Conservation (phyloP, 2,888 invertebrate species). For the Acrobasis suavella region DNA sequence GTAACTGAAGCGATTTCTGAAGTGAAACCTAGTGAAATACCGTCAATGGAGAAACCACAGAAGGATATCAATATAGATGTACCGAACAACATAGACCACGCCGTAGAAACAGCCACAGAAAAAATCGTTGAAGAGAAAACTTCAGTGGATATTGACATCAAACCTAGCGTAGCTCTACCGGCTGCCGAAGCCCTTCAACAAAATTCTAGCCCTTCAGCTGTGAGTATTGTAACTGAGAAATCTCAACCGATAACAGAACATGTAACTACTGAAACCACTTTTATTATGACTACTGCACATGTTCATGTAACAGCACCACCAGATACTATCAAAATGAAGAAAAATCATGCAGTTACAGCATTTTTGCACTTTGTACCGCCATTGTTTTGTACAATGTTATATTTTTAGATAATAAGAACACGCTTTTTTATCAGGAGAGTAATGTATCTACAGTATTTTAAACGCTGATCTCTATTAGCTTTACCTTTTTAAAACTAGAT, state of each 20-base stretch:
- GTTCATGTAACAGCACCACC: constrained; percentile 11
- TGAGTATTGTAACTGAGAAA: constrained; percentile 40
- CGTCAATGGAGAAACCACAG: not conserved
- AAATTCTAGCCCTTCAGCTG: constrained; percentile 44
- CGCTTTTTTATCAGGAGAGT: constrained; percentile 22
- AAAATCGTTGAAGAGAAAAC: constrained; percentile 22
- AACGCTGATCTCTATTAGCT: constrained; percentile 24
- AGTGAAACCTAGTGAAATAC: not conserved
- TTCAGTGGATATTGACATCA: constrained; percentile 23
- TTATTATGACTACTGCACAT: constrained; percentile 20
- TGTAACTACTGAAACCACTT: constrained; percentile 23
- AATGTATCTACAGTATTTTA: constrained; percentile 7
- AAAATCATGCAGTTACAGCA: constrained; percentile 36
- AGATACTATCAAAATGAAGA: constrained; percentile 33
- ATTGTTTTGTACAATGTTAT: constrained; percentile 5
- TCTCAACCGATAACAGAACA: constrained; percentile 38
- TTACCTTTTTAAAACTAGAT: constrained; percentile 9
- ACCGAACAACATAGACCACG: constrained; percentile 6
- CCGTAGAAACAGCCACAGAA: constrained; percentile 20
- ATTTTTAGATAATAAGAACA: constrained; percentile 15
- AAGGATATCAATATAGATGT: constrained; percentile 3
- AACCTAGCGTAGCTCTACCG: constrained; percentile 46
- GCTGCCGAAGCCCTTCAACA: constrained; percentile 64
- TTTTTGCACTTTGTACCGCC: not conserved
- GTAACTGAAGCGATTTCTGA: not conserved